Base-by-base conservation (phyloP, 2,888 invertebrate genomes). In the Oxycera nigricornis region DNA sequence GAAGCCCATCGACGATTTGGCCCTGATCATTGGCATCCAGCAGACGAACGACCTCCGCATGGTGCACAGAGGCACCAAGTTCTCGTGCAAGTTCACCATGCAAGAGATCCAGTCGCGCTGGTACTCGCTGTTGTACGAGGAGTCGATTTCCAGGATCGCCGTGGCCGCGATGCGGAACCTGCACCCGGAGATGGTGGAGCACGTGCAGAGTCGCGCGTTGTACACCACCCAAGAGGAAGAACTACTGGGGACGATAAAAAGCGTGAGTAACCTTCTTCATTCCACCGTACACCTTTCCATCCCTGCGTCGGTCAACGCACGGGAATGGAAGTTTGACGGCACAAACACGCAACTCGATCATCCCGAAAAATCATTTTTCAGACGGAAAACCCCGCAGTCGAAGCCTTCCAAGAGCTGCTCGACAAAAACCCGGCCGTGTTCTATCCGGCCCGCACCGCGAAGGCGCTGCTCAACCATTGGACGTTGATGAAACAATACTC, bases 1-100 rank as follows among this genome's bases (percentile, higher is more conserved):
- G 98, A 97, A 98, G 82, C 97, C 98, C 1, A 93, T 94, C 24
- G 99, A 99, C 87, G 99, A 99, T 87, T 87, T 98, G 30, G 94
- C 95, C 0, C 87, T 99, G 1, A 95, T 99, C 76, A 91, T 95
- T 77, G 97, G 96, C 75, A 95, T 98, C 2, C 94, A 96, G 81
- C 98, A 96, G 87, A 93, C 93, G 11, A 94, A 93, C 84, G 94
- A 94, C 81, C 84, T 94, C 74, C 88, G 91, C 52, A 90, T 91
- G 81, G 92, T 99, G 0, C 95, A 97, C 83, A 89, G 95, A 77
- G 96, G 96, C 3, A 92, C 96, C 0, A 97, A 96, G 82, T 99
- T 99, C 86, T 96, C 98, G 0, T 97, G 97, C 82, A 92, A 95
- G 75, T 98, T 97, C 83, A 95, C 96, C 0, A 87, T 96, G 26